These are phyloP conservation scores for Uropsilus gracilis DNA, from an alignment of 2,113 vertebrate genomes.

Conservation along the genomic window DNA sequence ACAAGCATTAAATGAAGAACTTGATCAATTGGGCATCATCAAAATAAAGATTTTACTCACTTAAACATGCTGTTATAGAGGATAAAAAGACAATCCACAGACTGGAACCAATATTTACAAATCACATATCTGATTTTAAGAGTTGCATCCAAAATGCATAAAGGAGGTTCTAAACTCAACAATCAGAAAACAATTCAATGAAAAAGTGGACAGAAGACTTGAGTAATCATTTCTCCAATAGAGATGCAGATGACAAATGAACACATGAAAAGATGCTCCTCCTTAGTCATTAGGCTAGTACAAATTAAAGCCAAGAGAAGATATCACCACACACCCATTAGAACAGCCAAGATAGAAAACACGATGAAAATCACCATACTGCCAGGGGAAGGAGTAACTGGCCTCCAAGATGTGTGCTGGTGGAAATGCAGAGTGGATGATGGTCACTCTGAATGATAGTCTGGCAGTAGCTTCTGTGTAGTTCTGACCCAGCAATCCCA, in stretches of 20 bases:
- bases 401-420: not conserved
- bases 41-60: not conserved
- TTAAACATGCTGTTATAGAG: not conserved
- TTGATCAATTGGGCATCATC: not conserved
- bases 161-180: not conserved
- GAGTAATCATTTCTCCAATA: not conserved
- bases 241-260: not conserved
- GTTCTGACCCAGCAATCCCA: too few species aligned
- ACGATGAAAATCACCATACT: not conserved
- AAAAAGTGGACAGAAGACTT: not conserved
- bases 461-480: not conserved
- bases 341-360: too few species aligned
- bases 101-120: not conserved
- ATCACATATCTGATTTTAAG: not conserved
- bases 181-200: not conserved
- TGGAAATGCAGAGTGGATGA: not conserved
- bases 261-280: not conserved
- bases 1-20: not conserved
- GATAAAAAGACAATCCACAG: not conserved
- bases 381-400: not conserved
- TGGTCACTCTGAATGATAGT: not conserved
- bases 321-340: too few species aligned
- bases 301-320: too few species aligned
- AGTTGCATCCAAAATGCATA: not conserved
- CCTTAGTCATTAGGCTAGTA: too few species aligned